These are phyloP conservation scores for Enteromius thamalakanensis DNA, from an alignment of 2,797 vertebrate genomes.

Conservation along the genomic window DNA sequence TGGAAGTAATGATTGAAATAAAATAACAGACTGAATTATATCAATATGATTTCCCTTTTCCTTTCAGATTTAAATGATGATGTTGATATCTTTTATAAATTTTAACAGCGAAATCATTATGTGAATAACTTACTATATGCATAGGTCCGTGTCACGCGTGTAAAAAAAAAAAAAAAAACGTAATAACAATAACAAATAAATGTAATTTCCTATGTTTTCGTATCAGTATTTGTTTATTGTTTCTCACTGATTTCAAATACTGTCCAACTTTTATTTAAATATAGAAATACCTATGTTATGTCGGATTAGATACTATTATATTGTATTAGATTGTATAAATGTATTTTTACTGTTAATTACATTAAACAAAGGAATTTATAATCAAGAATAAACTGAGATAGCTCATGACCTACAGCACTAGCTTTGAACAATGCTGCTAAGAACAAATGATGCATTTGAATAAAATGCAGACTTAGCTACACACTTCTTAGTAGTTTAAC, in stretches of 20 bases:
- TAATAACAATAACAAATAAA: not conserved
- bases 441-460: not conserved
- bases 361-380: not conserved
- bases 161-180: not conserved
- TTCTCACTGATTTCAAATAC: not conserved
- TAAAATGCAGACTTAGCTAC: not conserved
- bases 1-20: not conserved
- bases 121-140: not conserved
- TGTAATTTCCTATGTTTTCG: not conserved
- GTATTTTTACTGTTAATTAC: not conserved
- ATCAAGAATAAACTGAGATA: not conserved
- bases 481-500: not conserved
- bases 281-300: not conserved
- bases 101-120: not conserved
- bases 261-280: not conserved
- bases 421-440: not conserved
- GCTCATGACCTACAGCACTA: not conserved
- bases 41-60: not conserved
- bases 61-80: not conserved
- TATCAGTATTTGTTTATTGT: not conserved
- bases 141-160: not conserved
- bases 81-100: not conserved
- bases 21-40: not conserved
- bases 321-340: not conserved
- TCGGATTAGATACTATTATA: not conserved